Base-by-base conservation (phyloP, 2,113 vertebrate species). In the Oncorhynchus clarkii region DNA sequence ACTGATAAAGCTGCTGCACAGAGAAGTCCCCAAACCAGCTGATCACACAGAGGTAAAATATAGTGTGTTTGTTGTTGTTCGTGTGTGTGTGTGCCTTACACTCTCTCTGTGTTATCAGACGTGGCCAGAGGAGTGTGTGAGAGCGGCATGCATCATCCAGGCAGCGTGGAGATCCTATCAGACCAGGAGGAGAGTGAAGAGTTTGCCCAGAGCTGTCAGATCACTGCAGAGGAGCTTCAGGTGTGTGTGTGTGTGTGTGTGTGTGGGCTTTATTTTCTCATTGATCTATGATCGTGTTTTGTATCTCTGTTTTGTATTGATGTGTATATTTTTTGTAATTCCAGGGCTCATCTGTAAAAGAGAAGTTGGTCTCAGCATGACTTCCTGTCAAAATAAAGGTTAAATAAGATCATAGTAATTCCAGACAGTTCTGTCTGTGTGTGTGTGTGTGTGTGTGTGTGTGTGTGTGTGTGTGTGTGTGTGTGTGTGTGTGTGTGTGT, bases 191-290 rank as follows among this genome's bases (percentile, higher is more conserved):
- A 93, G 96, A 85, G 83, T 98, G 76, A 96, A 93, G 92, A 96
- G 89, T 72, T 95, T 99, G 20, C 94, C 88, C 27, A 89, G 92
- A 86, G 95, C 94, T 1, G 94, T 97, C 67, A 92, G 89, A 34
- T 29, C 78, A 29, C 91, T 99, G 88, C 97, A 99, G 89, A 95
- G 95, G 70, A 95, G 86, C 90, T 99, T 96, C 93, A 97, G 97
- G 97, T 99, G 24, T 26, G 31, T 65, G 69, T 71, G n/a, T 54
- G 48, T 26, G 2, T 51, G 39, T n/a, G 14, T n/a, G 14, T 62
- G 60, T 22, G 9, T 1, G 22, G n/a, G 20, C 6, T 7, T 39
- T 39, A 8, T 9, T 64, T 24, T n/a, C 24, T 64, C 60, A 64
- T 2, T 2, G 20, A 16, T 64, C 14, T 64, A 9, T 22, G 22